Evolutionary conservation across 2,888 invertebrate species (phyloP).

Genomic region (Calliphora vomitoria): DNA sequence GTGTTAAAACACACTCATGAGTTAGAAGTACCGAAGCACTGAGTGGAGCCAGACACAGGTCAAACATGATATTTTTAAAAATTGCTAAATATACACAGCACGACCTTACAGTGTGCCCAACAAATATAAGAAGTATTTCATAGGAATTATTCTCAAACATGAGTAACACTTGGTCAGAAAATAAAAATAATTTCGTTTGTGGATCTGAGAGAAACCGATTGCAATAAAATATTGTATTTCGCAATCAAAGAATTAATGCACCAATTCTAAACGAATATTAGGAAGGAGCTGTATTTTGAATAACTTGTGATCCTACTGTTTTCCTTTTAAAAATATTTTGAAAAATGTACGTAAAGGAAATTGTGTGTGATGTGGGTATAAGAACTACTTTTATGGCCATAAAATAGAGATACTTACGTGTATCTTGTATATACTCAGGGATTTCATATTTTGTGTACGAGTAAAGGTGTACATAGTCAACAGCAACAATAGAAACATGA

Average conservation of each 20-base stretch:
- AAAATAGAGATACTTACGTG: constrained; percentile 30
- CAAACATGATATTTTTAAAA: neutral
- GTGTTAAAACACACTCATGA: constrained; percentile 25
- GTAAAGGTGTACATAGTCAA: constrained; percentile 24
- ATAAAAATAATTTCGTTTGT: no score
- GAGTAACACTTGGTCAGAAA: no score
- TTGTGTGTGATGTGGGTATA: neutral
- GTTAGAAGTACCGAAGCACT: neutral
- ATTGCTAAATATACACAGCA: no score
- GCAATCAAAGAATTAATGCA: no score
- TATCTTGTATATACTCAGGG: neutral
- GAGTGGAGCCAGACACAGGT: neutral
- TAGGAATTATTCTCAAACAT: no score
- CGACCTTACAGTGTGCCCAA: no score
- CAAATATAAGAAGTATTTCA: no score
- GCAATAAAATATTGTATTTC: no score
- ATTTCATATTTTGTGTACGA: constrained; percentile 5
- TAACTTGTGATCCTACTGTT: neutral
- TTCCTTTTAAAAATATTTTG: neutral
- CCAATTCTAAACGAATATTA: no score
- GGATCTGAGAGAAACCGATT: no score
- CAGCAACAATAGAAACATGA: constrained; percentile 7
- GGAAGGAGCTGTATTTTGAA: no score
- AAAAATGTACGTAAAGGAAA: neutral
- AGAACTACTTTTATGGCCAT: constrained; percentile 27